A percentile compares a stretch with the other conserved stretches of the same genome.
Conservation (phyloP, 2,888 invertebrate genomes). For the Lithophane leautieri region DNA sequence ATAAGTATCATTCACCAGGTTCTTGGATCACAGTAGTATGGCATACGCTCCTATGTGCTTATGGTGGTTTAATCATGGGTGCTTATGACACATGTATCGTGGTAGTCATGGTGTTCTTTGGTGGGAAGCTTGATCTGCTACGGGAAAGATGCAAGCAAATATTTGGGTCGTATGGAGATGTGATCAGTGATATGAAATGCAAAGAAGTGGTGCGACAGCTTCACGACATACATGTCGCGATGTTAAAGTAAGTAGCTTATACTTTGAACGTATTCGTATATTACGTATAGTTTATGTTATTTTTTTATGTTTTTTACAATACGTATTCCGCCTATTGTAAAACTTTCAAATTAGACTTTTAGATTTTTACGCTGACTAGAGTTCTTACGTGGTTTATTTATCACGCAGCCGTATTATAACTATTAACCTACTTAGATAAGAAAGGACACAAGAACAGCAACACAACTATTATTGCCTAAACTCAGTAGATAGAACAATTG, state of each 20-base stretch:
- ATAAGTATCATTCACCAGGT: constrained; percentile 81
- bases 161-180: constrained; percentile 66
- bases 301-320: too few species aligned
- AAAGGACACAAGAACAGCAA: neutral
- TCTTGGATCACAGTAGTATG: constrained; percentile 80
- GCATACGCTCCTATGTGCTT: constrained; percentile 76
- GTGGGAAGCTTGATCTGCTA: constrained; percentile 82
- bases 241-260: constrained; percentile 80
- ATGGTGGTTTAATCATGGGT: constrained; percentile 79
- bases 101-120: constrained; percentile 83
- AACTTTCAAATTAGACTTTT: too few species aligned
- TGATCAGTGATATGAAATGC: constrained; percentile 68
- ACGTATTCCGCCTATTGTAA: too few species aligned
- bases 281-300: too few species aligned
- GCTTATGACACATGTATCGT: constrained; percentile 80
- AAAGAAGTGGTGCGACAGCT: constrained; percentile 71
- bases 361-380: too few species aligned
- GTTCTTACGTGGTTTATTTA: neutral
- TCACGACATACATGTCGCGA: constrained; percentile 75
- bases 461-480: neutral
- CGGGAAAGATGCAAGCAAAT: constrained; percentile 80
- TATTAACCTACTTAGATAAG: too few species aligned
- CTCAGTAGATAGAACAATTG: neutral
- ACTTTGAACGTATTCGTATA: neutral
- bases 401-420: neutral